phyloP scores from a whole-genome alignment of 1,140 invertebrate genomes.

The Tetramorium parvispinum region DNA sequence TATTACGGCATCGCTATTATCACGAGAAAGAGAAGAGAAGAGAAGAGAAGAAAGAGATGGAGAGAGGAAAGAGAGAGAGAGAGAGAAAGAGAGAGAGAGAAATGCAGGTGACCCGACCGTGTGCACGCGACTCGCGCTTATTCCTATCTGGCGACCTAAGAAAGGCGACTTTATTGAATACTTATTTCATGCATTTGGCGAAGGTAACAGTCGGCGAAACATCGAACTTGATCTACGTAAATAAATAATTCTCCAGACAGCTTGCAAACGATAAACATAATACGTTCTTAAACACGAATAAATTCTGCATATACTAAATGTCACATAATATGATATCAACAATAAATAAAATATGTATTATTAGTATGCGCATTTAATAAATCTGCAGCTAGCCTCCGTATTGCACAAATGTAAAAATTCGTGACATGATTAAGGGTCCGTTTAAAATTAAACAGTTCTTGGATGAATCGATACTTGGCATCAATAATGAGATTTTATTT shows the following conservation, averaged over 20 bases:
- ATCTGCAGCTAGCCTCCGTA: not conserved
- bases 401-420: not conserved
- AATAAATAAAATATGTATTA: not conserved
- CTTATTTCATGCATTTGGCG: slow-evolving; percentile 19
- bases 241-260: not conserved
- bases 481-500: not conserved
- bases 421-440: not conserved
- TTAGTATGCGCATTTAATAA: not conserved
- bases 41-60: not conserved
- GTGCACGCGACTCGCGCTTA: slow-evolving; percentile 42
- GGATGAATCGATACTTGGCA: not conserved
- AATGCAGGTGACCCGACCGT: slow-evolving; percentile 63
- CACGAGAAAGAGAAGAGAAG: slow-evolving; percentile 33
- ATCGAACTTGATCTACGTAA: slow-evolving; percentile 33
- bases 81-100: slow-evolving; percentile 16
- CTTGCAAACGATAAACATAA: not conserved
- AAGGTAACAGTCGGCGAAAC: not conserved
- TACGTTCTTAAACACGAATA: not conserved
- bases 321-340: not conserved
- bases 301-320: not conserved
- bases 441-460: not conserved
- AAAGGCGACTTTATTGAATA: slow-evolving; percentile 12
- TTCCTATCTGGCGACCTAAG: slow-evolving; percentile 17
- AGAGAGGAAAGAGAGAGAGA: slow-evolving; percentile 21
- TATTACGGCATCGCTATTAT: slow-evolving; percentile 73